Conservation (phyloP, 2,113 vertebrate genomes). For the Neolamprologus ventralis region DNA sequence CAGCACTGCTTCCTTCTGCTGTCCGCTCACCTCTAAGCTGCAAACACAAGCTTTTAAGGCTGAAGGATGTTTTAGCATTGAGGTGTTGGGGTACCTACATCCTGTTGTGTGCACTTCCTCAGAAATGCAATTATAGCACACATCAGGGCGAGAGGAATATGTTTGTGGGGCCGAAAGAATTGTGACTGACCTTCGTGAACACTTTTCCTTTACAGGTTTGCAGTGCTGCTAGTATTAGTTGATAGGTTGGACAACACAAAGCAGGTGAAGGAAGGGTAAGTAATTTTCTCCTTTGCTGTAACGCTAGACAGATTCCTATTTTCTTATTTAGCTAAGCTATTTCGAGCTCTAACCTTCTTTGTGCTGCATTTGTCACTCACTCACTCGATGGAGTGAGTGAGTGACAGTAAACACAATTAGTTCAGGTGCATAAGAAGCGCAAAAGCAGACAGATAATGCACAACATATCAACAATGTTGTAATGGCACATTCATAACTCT, state of each 20-base stretch:
- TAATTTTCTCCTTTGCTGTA: not conserved
- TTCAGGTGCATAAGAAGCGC: not conserved
- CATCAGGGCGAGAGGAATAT: conserved; percentile 1
- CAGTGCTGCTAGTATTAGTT: not conserved
- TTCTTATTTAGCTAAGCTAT: not conserved
- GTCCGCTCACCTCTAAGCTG: not conserved
- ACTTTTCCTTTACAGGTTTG: not conserved
- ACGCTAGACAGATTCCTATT: not conserved
- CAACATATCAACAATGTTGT: not conserved
- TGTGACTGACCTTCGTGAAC: conserved; percentile 21
- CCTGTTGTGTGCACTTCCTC: conserved; percentile 12
- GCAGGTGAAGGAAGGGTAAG: not conserved
- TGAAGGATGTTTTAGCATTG: not conserved
- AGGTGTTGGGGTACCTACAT: not conserved
- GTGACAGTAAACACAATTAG: not conserved
- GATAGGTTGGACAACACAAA: not conserved
- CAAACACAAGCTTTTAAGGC: not conserved
- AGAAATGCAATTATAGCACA: conserved; percentile 31
- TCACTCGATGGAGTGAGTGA: not conserved
- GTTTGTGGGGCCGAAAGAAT: not conserved
- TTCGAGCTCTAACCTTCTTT: not conserved
- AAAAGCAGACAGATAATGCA: not conserved
- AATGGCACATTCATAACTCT: not conserved
- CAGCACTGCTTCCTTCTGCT: not conserved
- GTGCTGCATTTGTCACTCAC: not conserved